These are phyloP conservation scores for Tetranychus piercei DNA, from an alignment of 2,888 invertebrate genomes.

Conservation along the genomic window DNA sequence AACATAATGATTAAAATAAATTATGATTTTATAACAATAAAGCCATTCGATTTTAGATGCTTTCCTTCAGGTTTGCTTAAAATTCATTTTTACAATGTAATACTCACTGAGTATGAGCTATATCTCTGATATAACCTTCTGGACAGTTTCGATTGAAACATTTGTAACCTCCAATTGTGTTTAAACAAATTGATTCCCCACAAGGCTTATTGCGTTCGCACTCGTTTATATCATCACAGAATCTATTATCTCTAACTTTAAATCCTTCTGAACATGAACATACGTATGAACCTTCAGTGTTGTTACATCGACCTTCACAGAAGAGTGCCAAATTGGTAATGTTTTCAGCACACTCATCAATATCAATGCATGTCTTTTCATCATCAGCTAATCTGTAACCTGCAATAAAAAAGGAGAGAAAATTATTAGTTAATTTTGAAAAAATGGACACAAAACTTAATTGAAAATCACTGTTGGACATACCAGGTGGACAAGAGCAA, in stretches of 20 bases:
- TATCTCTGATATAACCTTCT: conserved; percentile 56
- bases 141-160: conserved; percentile 75
- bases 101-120: conserved; percentile 59
- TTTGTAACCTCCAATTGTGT: conserved; percentile 67
- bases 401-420: conserved; percentile 35
- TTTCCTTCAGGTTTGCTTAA: background rate
- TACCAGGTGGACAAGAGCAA: background rate
- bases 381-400: conserved; percentile 59
- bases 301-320: conserved; percentile 12
- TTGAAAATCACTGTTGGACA: conserved; percentile 41
- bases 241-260: background rate
- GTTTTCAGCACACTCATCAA: conserved; percentile 23
- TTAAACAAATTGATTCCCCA: conserved; percentile 57
- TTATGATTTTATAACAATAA: too few species aligned
- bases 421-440: too few species aligned
- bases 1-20: too few species aligned
- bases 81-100: background rate
- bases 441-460: too few species aligned
- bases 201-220: background rate
- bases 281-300: conserved; percentile 12
- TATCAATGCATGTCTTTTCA: conserved; percentile 69
- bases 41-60: too few species aligned
- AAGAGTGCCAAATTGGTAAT: background rate
- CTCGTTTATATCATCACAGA: conserved; percentile 50
- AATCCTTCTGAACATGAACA: conserved; percentile 5